Percentiles rank a stretch among this genome's conserved stretches.
phyloP scores from a whole-genome alignment of 37 sponge, comb jelly and placozoan genomes.

The Aplysina aerophoba region DNA sequence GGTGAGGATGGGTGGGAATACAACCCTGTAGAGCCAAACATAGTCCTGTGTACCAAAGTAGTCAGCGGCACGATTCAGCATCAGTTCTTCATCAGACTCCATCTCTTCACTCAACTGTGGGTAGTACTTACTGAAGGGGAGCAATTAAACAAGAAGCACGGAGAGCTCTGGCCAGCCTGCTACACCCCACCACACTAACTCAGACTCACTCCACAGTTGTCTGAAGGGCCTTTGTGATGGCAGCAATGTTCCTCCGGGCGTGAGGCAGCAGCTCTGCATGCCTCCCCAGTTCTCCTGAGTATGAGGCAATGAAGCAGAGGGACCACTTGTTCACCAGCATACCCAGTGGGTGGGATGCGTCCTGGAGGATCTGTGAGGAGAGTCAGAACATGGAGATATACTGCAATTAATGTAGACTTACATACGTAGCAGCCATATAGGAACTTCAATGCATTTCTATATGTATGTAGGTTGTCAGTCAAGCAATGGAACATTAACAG shows the following conservation, averaged over 20 bases:
- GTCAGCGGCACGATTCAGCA: neutral
- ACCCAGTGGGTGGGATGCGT: slow-evolving; percentile 15
- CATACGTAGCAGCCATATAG: too few relatives aligned
- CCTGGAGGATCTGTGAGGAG: slow-evolving; percentile 18
- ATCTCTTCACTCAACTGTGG: neutral
- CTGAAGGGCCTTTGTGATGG: neutral
- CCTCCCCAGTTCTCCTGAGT: slow-evolving; percentile 7
- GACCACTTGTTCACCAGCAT: slow-evolving; percentile 35
- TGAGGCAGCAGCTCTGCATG: slow-evolving; percentile 15
- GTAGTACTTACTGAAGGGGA: neutral
- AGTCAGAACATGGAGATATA: neutral
- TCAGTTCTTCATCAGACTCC: neutral
- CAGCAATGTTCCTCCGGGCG: neutral
- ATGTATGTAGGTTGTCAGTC: too few relatives aligned
- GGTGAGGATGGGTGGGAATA: neutral
- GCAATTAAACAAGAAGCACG: too few relatives aligned
- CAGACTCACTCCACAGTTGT: neutral
- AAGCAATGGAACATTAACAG: neutral
- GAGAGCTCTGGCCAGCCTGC: too few relatives aligned
- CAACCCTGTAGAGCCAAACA: slow-evolving; percentile 6
- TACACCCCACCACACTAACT: too few relatives aligned
- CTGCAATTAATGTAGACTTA: too few relatives aligned
- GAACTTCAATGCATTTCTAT: too few relatives aligned
- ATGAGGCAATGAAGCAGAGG: slow-evolving; percentile 20
- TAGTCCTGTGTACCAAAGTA: slow-evolving; percentile 29